Evolutionary conservation across 92 coral and sea anemone genomes (phyloP).

Genomic region (Siderastrea siderea): DNA sequence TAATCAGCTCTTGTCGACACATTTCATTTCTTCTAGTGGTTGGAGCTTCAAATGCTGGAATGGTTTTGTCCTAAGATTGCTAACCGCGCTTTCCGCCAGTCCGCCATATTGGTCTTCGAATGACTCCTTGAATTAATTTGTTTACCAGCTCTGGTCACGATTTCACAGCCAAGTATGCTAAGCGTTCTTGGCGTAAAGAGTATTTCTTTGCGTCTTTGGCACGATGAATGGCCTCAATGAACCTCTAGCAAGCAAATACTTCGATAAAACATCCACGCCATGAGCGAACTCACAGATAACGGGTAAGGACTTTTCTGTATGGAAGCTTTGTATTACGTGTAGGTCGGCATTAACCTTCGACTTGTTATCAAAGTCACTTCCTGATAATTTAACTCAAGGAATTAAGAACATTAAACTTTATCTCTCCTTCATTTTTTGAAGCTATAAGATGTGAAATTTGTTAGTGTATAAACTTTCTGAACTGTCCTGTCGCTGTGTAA

Average conservation of each 20-base stretch:
- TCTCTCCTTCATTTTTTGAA: too few species aligned
- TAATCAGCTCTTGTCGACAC: neutral
- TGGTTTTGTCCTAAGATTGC: neutral
- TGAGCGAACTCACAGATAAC: constrained; percentile 36
- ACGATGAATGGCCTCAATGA: neutral
- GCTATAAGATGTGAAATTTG: neutral
- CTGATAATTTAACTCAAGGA: too few species aligned
- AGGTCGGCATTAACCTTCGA: neutral
- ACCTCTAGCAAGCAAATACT: neutral
- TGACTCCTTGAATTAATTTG: neutral
- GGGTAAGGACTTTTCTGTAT: constrained; percentile 2
- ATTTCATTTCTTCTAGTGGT: neutral
- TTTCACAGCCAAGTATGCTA: neutral
- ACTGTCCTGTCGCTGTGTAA: too few species aligned
- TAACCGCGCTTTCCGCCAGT: neutral
- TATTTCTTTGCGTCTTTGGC: neutral
- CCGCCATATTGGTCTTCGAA: constrained; percentile 40
- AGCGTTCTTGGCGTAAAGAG: neutral
- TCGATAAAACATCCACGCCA: neutral
- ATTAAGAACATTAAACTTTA: too few species aligned
- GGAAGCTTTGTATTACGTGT: neutral
- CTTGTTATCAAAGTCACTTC: neutral
- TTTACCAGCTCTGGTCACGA: neutral
- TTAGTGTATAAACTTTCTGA: too few species aligned
- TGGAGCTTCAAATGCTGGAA: neutral